Conservation (phyloP, 1,140 invertebrate genomes). For the Drosophila guanche region DNA sequence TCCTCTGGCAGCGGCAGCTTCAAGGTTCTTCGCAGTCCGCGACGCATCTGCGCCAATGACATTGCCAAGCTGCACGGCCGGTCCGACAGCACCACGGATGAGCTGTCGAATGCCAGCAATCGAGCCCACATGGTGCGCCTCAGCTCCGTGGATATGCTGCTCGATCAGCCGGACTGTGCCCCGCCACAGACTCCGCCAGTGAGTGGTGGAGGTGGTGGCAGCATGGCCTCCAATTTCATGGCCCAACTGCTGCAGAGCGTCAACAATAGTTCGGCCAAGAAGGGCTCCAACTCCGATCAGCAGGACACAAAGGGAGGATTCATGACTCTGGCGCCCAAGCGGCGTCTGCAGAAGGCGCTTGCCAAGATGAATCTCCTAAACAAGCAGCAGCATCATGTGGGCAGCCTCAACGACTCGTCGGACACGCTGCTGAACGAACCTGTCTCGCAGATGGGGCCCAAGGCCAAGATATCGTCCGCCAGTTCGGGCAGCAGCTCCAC, state of each 20-base stretch:
- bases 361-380: constrained; percentile 96
- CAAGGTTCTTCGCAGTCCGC: constrained; percentile 67
- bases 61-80: constrained; percentile 80
- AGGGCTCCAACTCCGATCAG: constrained; percentile 84
- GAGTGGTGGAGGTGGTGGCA: constrained; percentile 43
- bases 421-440: constrained; percentile 63
- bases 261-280: constrained; percentile 84
- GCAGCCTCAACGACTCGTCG: constrained; percentile 65
- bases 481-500: constrained; percentile 59
- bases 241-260: constrained; percentile 75
- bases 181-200: constrained; percentile 66
- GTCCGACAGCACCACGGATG: constrained; percentile 67
- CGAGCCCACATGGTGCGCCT: constrained; percentile 72
- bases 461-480: constrained; percentile 53
- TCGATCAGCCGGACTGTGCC: constrained; percentile 76
- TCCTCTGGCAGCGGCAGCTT: constrained; percentile 52
- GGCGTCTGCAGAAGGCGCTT: constrained; percentile 93
- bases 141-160: constrained; percentile 77
- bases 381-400: constrained; percentile 86
- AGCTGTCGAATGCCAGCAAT: constrained; percentile 46
- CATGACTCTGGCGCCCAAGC: constrained; percentile 94
- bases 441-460: constrained; percentile 6
- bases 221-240: constrained; percentile 78
- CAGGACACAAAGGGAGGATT: constrained; percentile 89
- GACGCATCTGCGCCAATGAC: constrained; percentile 81